Evolutionary conservation across 2,888 invertebrate species (phyloP).

Genomic region (Vannuccia rotundouncinata): DNA sequence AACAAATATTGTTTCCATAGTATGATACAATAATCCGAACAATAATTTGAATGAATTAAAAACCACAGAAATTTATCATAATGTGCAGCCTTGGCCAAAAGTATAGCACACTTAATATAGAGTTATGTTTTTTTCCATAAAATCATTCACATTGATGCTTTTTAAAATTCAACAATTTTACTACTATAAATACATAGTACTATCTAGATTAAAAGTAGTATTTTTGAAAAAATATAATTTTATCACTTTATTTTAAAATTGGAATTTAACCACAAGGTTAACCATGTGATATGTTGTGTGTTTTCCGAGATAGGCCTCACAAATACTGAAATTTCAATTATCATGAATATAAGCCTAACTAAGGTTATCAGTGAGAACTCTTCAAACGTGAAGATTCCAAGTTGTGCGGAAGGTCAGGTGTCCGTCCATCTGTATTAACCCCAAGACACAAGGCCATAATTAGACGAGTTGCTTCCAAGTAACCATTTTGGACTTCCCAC

Average conservation of each 20-base stretch:
- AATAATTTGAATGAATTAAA: no score
- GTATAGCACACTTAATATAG: constrained; percentile 12
- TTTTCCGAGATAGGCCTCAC: no score
- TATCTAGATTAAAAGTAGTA: not conserved
- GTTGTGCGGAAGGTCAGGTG: not conserved
- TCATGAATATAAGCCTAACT: not conserved
- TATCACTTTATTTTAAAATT: constrained; percentile 17
- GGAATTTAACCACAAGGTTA: no score
- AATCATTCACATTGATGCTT: not conserved
- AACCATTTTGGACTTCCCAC: constrained; percentile 3
- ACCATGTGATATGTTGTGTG: no score
- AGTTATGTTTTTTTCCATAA: no score
- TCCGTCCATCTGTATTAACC: constrained; percentile 14
- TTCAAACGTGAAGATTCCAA: constrained; percentile 17
- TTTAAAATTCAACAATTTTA: constrained; percentile 14
- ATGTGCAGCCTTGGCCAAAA: no score
- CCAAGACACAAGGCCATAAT: constrained; percentile 2
- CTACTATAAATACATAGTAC: not conserved
- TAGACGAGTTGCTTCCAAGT: constrained; percentile 9
- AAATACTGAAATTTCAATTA: no score
- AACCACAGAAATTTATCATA: no score
- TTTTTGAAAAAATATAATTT: not conserved
- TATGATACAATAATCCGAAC: no score
- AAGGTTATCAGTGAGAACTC: constrained; percentile 12
- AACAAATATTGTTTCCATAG: no score